These are phyloP conservation scores for Odobenus rosmarus DNA, from an alignment of 2,113 vertebrate species.

Conservation along the genomic window DNA sequence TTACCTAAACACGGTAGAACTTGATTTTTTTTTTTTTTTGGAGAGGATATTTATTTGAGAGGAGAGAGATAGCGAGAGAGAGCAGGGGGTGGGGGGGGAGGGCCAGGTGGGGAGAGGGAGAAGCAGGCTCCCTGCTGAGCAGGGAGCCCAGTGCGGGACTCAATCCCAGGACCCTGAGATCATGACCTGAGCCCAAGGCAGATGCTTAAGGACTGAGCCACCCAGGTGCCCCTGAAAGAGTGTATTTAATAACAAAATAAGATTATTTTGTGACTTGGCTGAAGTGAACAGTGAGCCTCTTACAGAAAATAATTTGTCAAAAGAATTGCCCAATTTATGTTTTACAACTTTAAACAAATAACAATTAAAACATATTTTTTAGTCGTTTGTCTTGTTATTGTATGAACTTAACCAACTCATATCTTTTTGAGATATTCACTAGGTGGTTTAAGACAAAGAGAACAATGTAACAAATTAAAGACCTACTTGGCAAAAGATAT, in stretches of 20 bases:
- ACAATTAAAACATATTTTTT: background rate
- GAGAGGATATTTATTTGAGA: background rate
- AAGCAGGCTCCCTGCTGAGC: background rate
- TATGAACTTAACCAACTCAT: background rate
- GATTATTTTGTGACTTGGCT: background rate
- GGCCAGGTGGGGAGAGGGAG: background rate
- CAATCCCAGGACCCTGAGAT: too few relatives aligned
- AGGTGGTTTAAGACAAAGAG: background rate
- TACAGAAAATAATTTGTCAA: conserved; percentile 1
- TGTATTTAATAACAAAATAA: conserved; percentile 23
- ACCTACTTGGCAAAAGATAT: background rate
- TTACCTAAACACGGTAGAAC: background rate
- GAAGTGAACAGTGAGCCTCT: background rate
- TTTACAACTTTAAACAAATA: conserved; percentile 22
- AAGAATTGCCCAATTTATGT: background rate
- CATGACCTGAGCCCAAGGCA: too few relatives aligned
- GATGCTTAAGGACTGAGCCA: too few relatives aligned
- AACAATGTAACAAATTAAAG: background rate
- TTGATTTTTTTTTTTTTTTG: background rate
- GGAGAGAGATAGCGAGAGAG: background rate
- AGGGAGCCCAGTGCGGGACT: too few relatives aligned
- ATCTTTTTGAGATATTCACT: background rate
- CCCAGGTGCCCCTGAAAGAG: background rate
- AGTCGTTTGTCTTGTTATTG: background rate
- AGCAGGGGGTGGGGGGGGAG: too few relatives aligned